Evolutionary conservation across 2,113 vertebrate genomes (phyloP).

Genomic region (Alligator sinensis): DNA sequence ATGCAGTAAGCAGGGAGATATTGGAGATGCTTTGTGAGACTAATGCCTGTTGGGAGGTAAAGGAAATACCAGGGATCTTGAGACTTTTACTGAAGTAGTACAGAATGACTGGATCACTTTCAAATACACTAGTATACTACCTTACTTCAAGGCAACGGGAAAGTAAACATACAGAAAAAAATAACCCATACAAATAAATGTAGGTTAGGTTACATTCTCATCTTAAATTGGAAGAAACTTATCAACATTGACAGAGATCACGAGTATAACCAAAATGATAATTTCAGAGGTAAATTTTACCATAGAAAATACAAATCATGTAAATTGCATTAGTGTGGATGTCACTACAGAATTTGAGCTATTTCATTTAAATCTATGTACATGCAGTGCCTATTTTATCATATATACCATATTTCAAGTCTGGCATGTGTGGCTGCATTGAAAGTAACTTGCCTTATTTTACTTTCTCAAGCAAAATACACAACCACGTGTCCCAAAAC

Average conservation of each 20-base stretch:
- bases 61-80: not conserved
- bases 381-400: not conserved
- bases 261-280: not conserved
- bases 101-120: not conserved
- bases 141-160: not conserved
- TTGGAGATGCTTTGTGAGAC: not conserved
- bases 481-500: conserved; percentile 78
- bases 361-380: not conserved
- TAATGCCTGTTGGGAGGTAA: not conserved
- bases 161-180: not conserved
- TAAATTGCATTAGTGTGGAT: rapidly evolving
- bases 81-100: not conserved
- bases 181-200: not conserved
- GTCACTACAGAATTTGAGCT: not conserved
- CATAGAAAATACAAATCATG: not conserved
- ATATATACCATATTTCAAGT: not conserved
- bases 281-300: not conserved
- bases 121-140: not conserved
- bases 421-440: not conserved
- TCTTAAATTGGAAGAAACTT: not conserved
- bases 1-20: not conserved
- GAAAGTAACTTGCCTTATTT: conserved; percentile 5
- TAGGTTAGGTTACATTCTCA: not conserved
- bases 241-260: not conserved
- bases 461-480: conserved; percentile 79